Conservation (phyloP, 1,140 invertebrate genomes). For the Heliconius hewitsoni region DNA sequence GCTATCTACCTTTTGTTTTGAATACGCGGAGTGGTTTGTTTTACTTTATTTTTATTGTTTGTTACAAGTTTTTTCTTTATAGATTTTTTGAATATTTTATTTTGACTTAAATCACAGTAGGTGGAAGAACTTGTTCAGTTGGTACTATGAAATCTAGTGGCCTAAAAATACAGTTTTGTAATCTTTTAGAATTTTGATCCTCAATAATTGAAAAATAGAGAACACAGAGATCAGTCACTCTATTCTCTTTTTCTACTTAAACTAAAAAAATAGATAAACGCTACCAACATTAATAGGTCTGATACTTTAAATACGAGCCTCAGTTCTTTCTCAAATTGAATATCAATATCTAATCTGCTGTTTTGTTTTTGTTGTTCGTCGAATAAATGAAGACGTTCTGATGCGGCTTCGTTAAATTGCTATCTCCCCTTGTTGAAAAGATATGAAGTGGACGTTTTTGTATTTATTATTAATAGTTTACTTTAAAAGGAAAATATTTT, state of each 20-base stretch:
- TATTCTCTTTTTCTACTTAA: too few relatives aligned
- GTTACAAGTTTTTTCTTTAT: neutral
- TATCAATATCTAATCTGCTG: slow-evolving; percentile 72
- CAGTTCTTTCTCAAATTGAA: slow-evolving; percentile 79
- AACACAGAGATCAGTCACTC: too few relatives aligned
- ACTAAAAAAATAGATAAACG: neutral
- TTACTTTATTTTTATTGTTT: neutral
- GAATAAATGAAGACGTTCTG: slow-evolving; percentile 32
- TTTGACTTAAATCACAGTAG: neutral
- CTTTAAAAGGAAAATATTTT: too few relatives aligned
- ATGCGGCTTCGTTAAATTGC: slow-evolving; percentile 31
- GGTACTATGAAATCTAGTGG: too few relatives aligned
- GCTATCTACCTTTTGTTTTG: slow-evolving; percentile 58
- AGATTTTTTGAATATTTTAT: neutral
- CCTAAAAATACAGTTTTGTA: too few relatives aligned
- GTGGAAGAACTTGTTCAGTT: too few relatives aligned
- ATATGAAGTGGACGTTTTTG: neutral
- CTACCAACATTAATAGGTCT: neutral
- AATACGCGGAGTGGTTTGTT: slow-evolving; percentile 49
- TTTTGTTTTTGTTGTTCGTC: slow-evolving; percentile 59
- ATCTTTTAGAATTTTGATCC: too few relatives aligned
- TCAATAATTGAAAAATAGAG: too few relatives aligned
- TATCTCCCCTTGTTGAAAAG: slow-evolving; percentile 12
- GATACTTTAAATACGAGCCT: slow-evolving; percentile 24
- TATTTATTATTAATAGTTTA: too few relatives aligned